Evolutionary conservation across 2,888 invertebrate genomes (phyloP), one percentile per base, ranked within the genome.

Genomic region (Gryllus longicercus): DNA sequence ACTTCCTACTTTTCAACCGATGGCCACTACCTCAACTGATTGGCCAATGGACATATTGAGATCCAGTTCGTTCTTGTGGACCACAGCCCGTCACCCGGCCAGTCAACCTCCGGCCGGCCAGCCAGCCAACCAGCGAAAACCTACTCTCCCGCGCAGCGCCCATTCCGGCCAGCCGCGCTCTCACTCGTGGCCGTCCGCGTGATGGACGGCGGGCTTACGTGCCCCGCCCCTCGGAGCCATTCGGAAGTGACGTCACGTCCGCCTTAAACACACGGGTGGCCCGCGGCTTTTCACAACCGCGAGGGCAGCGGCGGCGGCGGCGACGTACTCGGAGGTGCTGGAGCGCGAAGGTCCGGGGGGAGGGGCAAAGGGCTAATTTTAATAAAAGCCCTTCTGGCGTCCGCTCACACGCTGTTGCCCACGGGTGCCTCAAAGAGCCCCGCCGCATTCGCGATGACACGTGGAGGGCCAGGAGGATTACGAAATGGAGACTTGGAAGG

Each of bases 301-400:
- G 8, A 10, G 63, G 63, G 63, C n/a, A 5, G 18, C 12, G 18
- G 18, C 18, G 63, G 63, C 18, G 63, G 5, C 63, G n/a, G 63
- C 16, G 63, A 10, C 16, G 63, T 5, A 12, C 63, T 0, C n/a
- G n/a, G n/a, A 63, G 16, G 16, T 63, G 63, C 63, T n/a, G 16
- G 63, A 63, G 14, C 16, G 63, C 63, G 63, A 63, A 14, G 63
- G 16, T 0, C 11, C 16, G 63, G 1, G 14, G 16, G 63, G 63
- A 1, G 16, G 63, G 63, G 16, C 16, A 63, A 63, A 63, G 63
- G 63, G 63, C 63, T 63, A 63, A 63, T 63, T 63, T 63, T 63
- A 63, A 63, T 63, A 63, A 63, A 63, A 63, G 63, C 63, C 63
- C n/a, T 63, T 63, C 63, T 63, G 63, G 63, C 63, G n/a, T 63